Percentiles rank a stretch among this genome's conserved stretches.
These are phyloP conservation scores for Calcarius lapponicus DNA, from an alignment of 2,797 vertebrate genomes.

Conservation along the genomic window DNA sequence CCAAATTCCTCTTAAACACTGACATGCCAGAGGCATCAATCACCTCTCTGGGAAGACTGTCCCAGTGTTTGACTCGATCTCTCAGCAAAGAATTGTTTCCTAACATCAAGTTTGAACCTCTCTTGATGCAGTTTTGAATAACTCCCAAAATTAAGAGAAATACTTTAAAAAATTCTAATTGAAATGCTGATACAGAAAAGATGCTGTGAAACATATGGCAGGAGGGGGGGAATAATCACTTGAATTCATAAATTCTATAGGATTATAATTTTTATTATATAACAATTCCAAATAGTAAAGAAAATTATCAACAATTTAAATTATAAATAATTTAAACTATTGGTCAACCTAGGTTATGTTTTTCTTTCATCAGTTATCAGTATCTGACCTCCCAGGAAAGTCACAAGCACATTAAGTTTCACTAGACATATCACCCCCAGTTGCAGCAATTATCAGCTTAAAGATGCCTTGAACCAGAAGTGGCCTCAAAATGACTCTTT, in stretches of 20 bases:
- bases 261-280: background rate
- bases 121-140: background rate
- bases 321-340: background rate
- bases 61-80: rapidly evolving
- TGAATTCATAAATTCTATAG: background rate
- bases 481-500: background rate
- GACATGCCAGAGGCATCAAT: rapidly evolving
- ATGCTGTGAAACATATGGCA: background rate
- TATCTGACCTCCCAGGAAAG: background rate
- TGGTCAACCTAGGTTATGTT: background rate
- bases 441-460: background rate
- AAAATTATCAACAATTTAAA: background rate
- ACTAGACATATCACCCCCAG: background rate
- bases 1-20: background rate
- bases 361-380: background rate
- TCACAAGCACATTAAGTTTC: background rate
- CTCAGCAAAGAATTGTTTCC: background rate
- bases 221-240: background rate
- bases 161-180: background rate
- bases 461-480: background rate
- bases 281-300: background rate
- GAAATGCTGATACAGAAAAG: background rate
- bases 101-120: background rate
- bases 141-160: background rate
- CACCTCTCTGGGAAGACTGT: background rate